Conservation (phyloP, 2,797 vertebrate genomes). For the Eulemur mongoz region DNA sequence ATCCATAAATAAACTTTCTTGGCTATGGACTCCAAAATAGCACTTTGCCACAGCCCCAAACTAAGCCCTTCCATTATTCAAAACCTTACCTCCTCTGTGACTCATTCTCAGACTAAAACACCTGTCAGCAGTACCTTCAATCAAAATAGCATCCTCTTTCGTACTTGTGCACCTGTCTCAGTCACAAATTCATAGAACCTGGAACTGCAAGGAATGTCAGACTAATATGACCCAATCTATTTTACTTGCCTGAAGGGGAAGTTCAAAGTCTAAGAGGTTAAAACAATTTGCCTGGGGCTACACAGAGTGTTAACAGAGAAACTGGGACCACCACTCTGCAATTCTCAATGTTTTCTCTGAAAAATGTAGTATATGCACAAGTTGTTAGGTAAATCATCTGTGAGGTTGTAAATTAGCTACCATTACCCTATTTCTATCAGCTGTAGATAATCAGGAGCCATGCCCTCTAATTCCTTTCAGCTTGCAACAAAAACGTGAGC, state of each 20-base stretch:
- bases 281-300: not conserved
- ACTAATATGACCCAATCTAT: not conserved
- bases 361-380: not conserved
- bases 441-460: not conserved
- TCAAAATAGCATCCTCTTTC: slow-evolving; percentile 21
- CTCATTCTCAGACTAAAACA: not conserved
- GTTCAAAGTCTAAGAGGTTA: not conserved
- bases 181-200: not conserved
- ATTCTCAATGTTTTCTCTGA: not conserved
- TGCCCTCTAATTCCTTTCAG: not conserved
- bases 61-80: not conserved
- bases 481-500: not conserved
- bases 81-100: not conserved
- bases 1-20: not conserved
- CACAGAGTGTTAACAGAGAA: not conserved
- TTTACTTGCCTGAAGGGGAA: not conserved
- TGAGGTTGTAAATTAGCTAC: not conserved
- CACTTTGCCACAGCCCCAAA: not conserved
- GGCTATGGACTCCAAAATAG: not conserved
- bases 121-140: not conserved
- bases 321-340: not conserved
- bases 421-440: not conserved
- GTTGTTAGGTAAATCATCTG: not conserved
- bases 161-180: not conserved
- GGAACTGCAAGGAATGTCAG: not conserved